Base-by-base conservation (phyloP, 2,113 vertebrate genomes). In the Hemicordylus capensis region DNA sequence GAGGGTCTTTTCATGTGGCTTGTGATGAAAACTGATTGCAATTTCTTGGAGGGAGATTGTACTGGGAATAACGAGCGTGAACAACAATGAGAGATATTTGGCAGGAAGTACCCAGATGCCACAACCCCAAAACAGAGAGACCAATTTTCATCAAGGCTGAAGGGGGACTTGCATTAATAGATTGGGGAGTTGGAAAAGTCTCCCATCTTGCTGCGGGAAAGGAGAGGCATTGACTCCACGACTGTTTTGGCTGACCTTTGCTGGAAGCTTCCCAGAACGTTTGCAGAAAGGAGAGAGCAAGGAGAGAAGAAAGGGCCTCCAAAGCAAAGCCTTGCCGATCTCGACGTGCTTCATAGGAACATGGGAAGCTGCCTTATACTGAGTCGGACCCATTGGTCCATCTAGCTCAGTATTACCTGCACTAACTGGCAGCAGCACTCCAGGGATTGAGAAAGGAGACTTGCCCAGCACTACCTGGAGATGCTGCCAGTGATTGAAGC, bases 141-240 rank as follows among this genome's bases (percentile, higher is more conserved):
- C 26, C 0, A 0, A 48, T 69, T 67, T 56, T 75, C 24, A 72
- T 39, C 0, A 0, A 69, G 59, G 22, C 78, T 85, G 67, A 4
- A 2, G 0, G 0, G 54, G 75, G n/a, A 42, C 3, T 28, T 81
- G 5, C 20, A 46, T 72, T 76, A 59, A 81, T 76, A 76, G 72
- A 34, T 59, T 66, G 51, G 70, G 31, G 85, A 76, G 46, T 11
- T 48, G 26, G 34, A 61, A 58, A 22, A n/a, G 48, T 66, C 85
- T 87, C 61, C 54, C 51, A 69, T 28, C 39, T 37, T 20, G 69
- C 34, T 6, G 15, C 26, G 44, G 31, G 69, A 67, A 59, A 3
- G 9, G 42, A 67, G 34, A 34, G 15, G 1, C 12, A 44, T 80
- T 86, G 84, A 74, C 37, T 58, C 34, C 24, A 22, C 34, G 19